Evolutionary conservation across 2,888 invertebrate species (phyloP), one percentile per base, ranked within the genome.

Genomic region (Metalampra italica): DNA sequence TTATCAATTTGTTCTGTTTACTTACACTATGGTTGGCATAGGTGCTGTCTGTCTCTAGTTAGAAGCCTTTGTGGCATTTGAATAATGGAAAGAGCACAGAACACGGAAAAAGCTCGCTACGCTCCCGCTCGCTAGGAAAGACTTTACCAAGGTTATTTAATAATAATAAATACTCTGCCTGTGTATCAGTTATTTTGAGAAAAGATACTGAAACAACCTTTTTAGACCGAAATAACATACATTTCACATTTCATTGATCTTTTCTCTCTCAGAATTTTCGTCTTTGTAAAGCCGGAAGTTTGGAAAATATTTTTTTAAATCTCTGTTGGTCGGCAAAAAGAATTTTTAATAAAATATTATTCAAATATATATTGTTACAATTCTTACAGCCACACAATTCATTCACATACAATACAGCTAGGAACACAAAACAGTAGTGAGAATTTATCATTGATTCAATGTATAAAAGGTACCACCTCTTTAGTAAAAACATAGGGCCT

Each of bases 191-290:
- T 50, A 38, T 47, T 45, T 95, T 96, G 83, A 40, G 13, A 30
- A 46, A 46, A 29, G 39, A 39, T 95, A 96, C 85, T 96, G 96
- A 84, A 95, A 95, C 57, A 96, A 96, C 64, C 96, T 96, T 29
- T 29, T 22, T 36, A 9, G n/a, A 36, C n/a, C n/a, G 11, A n/a
- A 36, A 36, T 36, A 36, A 36, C 36, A 36, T 36, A 9, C 36
- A 36, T 36, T 36, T 36, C 36, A 9, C 36, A 36, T 36, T 36
- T 36, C 36, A 36, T 36, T 36, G 36, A 36, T 36, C 36, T n/a
- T 11, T 36, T 36, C 5, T 22, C 22, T 22, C 22, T 22, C 22
- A 22, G 22, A 3, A 5, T 22, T 22, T 36, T n/a, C 36, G n/a
- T n/a, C n/a, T 11, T 11, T 32, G 2, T 3, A 32, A 4, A 32